Base-by-base conservation (phyloP, 2,888 invertebrate genomes). In the Agrotis puta region DNA sequence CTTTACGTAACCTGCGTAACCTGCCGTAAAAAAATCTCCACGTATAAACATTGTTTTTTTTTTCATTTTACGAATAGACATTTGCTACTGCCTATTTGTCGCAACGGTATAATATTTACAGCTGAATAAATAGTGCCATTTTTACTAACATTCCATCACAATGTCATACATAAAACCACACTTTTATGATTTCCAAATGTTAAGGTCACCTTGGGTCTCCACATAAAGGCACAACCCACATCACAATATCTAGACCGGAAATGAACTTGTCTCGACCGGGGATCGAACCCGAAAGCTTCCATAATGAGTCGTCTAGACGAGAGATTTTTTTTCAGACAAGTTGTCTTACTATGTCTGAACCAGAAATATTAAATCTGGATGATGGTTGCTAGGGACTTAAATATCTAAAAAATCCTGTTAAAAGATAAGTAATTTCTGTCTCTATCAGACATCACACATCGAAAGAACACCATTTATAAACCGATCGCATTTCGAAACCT, bases 181-280 rank as follows among this genome's bases (percentile, higher is more conserved):
- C 39, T 39, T 33, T 39, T 39, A 11, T 39, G 39, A 39, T 39
- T 39, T 39, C 39, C 11, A 39, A 39, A 39, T 11, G 39, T 39
- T 61, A 57, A 75, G 65, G 64, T 39, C 54, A 74, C 33, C 13
- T n/a, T 13, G n/a, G 33, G n/a, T 33, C 51, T 72, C 65, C 74
- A 50, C 70, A 61, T 79, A 59, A 69, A 75, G 61, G 63, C 67
- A 65, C 56, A 54, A 76, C 71, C 79, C 70, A 77, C 76, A 77
- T 86, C 85, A 82, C 75, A 77, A 71, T 78, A 82, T 82, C 83
- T 83, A 80, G 77, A 81, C 85, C 78, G 84, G 82, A 87, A 87
- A 85, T 78, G 81, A 84, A 88, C 82, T 84, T 82, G 86, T 85
- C 87, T 72, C 73, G 70, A 72, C 81, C 78, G 83, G 79, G 85